These are phyloP conservation scores for Drosophila lowei DNA, from an alignment of 1,140 invertebrate genomes.

Conservation along the genomic window DNA sequence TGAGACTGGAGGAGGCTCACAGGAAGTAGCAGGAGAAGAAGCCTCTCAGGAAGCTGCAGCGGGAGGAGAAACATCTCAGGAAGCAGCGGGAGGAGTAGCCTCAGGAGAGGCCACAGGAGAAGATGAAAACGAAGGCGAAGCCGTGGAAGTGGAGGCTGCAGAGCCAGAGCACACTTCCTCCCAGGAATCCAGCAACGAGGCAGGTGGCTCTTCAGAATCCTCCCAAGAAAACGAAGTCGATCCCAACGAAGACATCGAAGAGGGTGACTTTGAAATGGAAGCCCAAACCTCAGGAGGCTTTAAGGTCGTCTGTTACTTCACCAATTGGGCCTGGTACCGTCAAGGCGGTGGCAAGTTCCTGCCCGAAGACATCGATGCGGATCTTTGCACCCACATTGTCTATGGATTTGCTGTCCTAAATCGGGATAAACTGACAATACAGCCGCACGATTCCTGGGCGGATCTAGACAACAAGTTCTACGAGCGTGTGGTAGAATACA, in stretches of 20 bases:
- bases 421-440: slow-evolving; percentile 89
- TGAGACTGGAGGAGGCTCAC: slow-evolving; percentile 14
- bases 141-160: slow-evolving; percentile 7
- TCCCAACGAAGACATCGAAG: slow-evolving; percentile 59
- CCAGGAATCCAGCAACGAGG: slow-evolving; percentile 20
- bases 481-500: slow-evolving; percentile 89
- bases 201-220: slow-evolving; percentile 5
- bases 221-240: slow-evolving; percentile 55
- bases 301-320: slow-evolving; percentile 95
- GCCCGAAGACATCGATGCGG: slow-evolving; percentile 92
- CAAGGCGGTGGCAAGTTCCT: slow-evolving; percentile 91
- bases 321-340: slow-evolving; percentile 96
- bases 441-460: slow-evolving; percentile 94
- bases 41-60: slow-evolving; percentile 6
- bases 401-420: slow-evolving; percentile 96
- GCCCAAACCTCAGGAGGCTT: slow-evolving; percentile 78
- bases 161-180: slow-evolving; percentile 5
- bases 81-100: slow-evolving; percentile 5
- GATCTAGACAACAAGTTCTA: slow-evolving; percentile 95
- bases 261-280: slow-evolving; percentile 44
- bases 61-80: slow-evolving; percentile 5
- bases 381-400: slow-evolving; percentile 94
- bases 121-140: slow-evolving; percentile 17
- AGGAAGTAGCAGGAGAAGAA: slow-evolving; percentile 11
- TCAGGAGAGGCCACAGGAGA: slow-evolving; percentile 5